Evolutionary conservation across 2,797 vertebrate species (phyloP), one percentile per base, ranked within the genome.

Genomic region (Morus bassanus): DNA sequence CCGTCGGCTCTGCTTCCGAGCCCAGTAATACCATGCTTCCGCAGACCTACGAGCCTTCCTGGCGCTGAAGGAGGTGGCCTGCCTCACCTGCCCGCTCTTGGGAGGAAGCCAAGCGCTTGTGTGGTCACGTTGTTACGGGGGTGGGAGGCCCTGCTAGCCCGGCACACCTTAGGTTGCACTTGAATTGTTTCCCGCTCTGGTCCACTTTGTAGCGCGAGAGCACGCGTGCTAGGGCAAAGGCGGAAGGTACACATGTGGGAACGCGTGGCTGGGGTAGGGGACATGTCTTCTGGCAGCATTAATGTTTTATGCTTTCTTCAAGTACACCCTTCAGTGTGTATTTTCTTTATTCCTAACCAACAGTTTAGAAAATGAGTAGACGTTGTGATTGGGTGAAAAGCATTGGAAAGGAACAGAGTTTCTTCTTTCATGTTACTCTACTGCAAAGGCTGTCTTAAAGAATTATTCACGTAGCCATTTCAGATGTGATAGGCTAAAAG

Each of bases 181-280:
- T 22, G 75, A 75, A 33, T 75, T 1, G 0, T 39, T 79, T 51
- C 46, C 45, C 14, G 0, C 76, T 48, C 63, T 37, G 51, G 13
- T 25, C 70, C 23, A n/a, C 63, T 45, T 35, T 41, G 21, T 33
- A 65, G 63, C 46, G 63, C 0, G 0, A 45, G 56, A 25, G 35
- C 9, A 8, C 27, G 13, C n/a, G 35, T 7, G 21, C 43, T 25
- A 11, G 50, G 70, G 73, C 30, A 28, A 60, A 51, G 61, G 56
- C 0, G 1, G 37, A 23, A 73, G 35, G 15, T 59, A 5, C 0
- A 0, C 24, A 2, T 22, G 33, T 50, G 25, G 33, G 61, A 43
- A 19, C 12, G 8, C 6, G 5, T 4, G 19, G 18, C 39, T 43
- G 30, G 24, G 10, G 7, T 10, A 30, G 12, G 63, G 35, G 7